Evolutionary conservation across 2,888 invertebrate genomes (phyloP).

Genomic region (Mythimna lalbum): DNA sequence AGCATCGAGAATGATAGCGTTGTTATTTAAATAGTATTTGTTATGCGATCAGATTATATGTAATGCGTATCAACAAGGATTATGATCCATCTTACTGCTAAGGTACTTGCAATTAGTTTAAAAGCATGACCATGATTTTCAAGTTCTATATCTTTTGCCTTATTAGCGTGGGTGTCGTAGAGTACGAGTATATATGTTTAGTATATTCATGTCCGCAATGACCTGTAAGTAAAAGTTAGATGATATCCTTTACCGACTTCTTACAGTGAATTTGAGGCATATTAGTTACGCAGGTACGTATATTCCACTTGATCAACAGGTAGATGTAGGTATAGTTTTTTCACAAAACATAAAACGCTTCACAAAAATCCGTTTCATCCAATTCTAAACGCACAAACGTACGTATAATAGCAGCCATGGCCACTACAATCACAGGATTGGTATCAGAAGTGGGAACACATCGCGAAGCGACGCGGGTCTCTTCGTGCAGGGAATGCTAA

Average conservation of each 20-base stretch:
- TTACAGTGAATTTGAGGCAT: neutral
- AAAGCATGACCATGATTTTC: neutral
- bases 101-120: neutral
- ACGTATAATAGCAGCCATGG: slow-evolving; percentile 39
- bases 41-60: neutral
- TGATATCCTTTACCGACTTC: neutral
- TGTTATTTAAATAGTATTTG: neutral
- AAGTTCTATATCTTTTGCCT: neutral
- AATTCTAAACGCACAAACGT: slow-evolving; percentile 43
- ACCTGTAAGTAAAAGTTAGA: too few species aligned
- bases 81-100: neutral
- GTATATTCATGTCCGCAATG: neutral
- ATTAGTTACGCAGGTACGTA: too few species aligned
- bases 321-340: too few species aligned
- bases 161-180: neutral
- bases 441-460: slow-evolving; percentile 75
- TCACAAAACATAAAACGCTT: neutral
- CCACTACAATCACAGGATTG: slow-evolving; percentile 54
- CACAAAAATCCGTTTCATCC: slow-evolving; percentile 13
- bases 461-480: slow-evolving; percentile 65
- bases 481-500: slow-evolving; percentile 78
- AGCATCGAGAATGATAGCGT: neutral
- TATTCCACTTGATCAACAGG: neutral
- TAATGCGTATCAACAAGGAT: neutral
- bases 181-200: neutral